Evolutionary conservation across 2,888 invertebrate genomes (phyloP).

Genomic region (Oegoconia quadripuncta): DNA sequence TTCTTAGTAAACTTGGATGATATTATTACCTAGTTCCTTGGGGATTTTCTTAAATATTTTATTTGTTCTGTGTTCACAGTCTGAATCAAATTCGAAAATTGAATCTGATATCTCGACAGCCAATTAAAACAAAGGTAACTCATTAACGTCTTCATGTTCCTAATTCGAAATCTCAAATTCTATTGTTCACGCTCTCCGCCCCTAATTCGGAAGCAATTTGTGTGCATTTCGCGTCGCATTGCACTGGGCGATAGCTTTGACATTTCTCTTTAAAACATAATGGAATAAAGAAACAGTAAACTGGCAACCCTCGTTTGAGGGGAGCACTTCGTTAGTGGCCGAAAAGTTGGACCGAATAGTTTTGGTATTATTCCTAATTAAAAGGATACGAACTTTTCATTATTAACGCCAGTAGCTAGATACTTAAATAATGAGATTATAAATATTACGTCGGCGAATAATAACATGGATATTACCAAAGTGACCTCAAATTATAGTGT

Average conservation of each 20-base stretch:
- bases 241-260: slow-evolving; percentile 69
- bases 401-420: background rate
- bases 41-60: slow-evolving; percentile 4
- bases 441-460: too few species aligned
- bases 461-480: too few species aligned
- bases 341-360: slow-evolving; percentile 23
- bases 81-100: too few species aligned
- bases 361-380: slow-evolving; percentile 35
- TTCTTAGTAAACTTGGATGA: too few species aligned
- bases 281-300: slow-evolving; percentile 78
- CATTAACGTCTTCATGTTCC: slow-evolving; percentile 37
- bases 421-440: too few species aligned
- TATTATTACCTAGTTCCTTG: too few species aligned
- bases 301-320: slow-evolving; percentile 60
- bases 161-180: slow-evolving; percentile 35
- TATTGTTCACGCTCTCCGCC: slow-evolving; percentile 39
- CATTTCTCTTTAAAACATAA: slow-evolving; percentile 75
- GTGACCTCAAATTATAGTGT: too few species aligned
- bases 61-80: background rate
- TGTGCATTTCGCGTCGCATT: slow-evolving; percentile 25
- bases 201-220: slow-evolving; percentile 30
- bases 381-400: background rate
- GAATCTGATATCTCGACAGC: slow-evolving; percentile 27
- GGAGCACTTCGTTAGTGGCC: slow-evolving; percentile 59
- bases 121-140: slow-evolving; percentile 35